A percentile compares a stretch with the other conserved stretches of the same genome.
Conservation (phyloP, 35 echinoderm and acorn worm species). For the Lytechinus pictus region DNA sequence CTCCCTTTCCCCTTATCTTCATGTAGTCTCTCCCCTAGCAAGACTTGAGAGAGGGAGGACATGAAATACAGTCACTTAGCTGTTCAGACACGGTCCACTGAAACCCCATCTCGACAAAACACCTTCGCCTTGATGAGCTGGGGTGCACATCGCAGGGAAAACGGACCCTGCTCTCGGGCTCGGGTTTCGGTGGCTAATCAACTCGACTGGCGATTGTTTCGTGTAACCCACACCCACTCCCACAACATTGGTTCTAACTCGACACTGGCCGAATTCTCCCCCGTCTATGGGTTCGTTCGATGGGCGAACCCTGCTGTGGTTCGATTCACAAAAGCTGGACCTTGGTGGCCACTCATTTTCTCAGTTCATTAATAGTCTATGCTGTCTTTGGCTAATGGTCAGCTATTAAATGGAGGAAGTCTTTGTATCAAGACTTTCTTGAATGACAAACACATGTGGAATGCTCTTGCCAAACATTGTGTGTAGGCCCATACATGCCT, state of each 20-base stretch:
- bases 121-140: conserved; percentile 45
- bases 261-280: conserved; percentile 34
- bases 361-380: neutral
- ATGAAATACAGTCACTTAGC: conserved; percentile 57
- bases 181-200: conserved; percentile 55
- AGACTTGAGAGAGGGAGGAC: conserved; percentile 39
- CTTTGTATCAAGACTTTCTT: no score
- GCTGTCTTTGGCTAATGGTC: neutral
- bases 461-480: no score
- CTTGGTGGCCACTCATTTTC: neutral
- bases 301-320: neutral
- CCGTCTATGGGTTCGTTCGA: neutral
- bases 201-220: conserved; percentile 58
- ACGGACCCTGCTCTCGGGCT: conserved; percentile 38
- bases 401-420: neutral
- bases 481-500: no score
- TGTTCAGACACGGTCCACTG: conserved; percentile 40
- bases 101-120: conserved; percentile 56
- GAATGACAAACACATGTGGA: no score
- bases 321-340: neutral
- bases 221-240: conserved; percentile 50
- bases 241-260: conserved; percentile 57
- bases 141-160: conserved; percentile 53
- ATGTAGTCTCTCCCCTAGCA: conserved; percentile 18
- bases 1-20: conserved; percentile 36